These are phyloP conservation scores for Rapana venosa DNA, from an alignment of 2,888 invertebrate genomes.

Conservation along the genomic window DNA sequence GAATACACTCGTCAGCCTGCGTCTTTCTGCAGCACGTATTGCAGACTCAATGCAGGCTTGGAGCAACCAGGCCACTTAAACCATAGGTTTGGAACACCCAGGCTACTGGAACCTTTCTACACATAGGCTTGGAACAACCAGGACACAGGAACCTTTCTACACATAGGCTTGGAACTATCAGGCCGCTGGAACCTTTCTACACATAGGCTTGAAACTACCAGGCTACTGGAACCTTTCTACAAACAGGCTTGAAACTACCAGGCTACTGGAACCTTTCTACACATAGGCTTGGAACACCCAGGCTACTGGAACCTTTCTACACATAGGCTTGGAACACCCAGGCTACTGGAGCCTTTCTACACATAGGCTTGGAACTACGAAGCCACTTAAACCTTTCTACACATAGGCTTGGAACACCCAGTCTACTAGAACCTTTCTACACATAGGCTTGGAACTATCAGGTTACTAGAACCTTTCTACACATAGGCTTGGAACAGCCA, in stretches of 20 bases:
- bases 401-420: background rate
- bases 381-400: background rate
- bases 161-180: no score
- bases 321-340: background rate
- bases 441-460: background rate
- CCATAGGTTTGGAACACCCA: no score
- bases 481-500: background rate
- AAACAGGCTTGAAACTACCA: no score
- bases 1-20: background rate
- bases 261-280: no score
- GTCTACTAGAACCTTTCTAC: background rate
- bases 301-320: background rate
- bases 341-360: background rate
- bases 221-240: no score
- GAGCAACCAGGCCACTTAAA: no score
- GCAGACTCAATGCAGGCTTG: background rate
- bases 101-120: no score
- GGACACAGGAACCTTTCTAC: no score
- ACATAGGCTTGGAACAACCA: no score
- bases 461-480: background rate
- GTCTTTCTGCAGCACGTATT: background rate
- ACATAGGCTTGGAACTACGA: background rate
- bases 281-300: background rate
- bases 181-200: no score
- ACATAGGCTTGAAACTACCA: no score